These are phyloP conservation scores for Scylla paramamosain DNA, from an alignment of 1,140 invertebrate genomes.

Conservation along the genomic window DNA sequence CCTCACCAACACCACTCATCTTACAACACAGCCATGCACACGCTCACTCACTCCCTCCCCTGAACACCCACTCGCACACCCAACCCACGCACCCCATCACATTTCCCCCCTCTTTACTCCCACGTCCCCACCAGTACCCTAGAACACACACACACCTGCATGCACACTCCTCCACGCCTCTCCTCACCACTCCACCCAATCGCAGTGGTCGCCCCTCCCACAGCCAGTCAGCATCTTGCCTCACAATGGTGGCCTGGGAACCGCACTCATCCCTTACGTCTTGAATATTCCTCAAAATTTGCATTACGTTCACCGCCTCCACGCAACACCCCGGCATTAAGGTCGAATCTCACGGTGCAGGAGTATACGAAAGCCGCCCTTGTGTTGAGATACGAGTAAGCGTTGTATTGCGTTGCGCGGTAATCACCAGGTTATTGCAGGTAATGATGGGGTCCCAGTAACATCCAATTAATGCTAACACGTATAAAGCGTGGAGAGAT, in stretches of 20 bases:
- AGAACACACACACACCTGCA: neutral
- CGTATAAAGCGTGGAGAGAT: neutral
- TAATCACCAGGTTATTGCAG: neutral
- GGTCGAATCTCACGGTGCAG: neutral
- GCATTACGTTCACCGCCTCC: neutral
- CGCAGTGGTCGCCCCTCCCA: neutral
- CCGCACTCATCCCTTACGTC: neutral
- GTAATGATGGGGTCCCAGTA: neutral
- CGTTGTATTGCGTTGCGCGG: neutral
- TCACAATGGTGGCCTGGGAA: neutral
- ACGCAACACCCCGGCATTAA: neutral
- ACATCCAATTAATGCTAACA: conserved; percentile 13
- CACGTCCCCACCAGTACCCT: neutral
- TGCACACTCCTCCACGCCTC: neutral
- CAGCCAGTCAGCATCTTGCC: neutral
- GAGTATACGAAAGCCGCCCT: neutral
- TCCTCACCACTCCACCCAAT: neutral
- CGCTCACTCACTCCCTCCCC: neutral
- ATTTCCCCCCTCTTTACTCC: too few species aligned
- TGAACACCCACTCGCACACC: too few species aligned
- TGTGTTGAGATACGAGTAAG: neutral
- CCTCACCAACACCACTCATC: too few species aligned
- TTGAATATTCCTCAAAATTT: neutral
- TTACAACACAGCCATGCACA: neutral
- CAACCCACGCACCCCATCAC: too few species aligned